These are phyloP conservation scores for Siderastrea siderea DNA, from an alignment of 92 coral and sea anemone genomes.

Conservation along the genomic window DNA sequence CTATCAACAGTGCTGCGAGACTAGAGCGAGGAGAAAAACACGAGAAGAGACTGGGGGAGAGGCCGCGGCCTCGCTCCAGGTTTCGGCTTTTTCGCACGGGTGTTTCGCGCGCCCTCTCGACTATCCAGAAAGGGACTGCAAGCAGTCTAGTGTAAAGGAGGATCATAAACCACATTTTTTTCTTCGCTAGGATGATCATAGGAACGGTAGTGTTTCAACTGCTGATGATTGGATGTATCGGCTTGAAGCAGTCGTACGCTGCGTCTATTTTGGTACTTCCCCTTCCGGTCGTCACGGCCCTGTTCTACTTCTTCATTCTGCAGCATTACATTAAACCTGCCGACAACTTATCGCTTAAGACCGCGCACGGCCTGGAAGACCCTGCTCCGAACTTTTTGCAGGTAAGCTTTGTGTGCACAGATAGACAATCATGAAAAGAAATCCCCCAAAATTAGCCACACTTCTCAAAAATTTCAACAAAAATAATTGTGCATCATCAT, in stretches of 20 bases:
- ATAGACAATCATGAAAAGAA: neutral
- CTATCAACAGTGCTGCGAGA: too few relatives aligned
- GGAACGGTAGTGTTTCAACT: constrained; percentile 84
- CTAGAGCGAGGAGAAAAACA: too few relatives aligned
- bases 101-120: too few relatives aligned
- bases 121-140: neutral
- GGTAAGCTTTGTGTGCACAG: constrained; percentile 37
- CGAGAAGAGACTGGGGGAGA: too few relatives aligned
- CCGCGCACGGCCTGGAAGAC: constrained; percentile 52
- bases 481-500: too few relatives aligned
- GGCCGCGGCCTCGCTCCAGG: too few relatives aligned
- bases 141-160: neutral
- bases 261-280: constrained; percentile 81
- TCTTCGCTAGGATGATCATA: constrained; percentile 78
- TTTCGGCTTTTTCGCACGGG: too few relatives aligned
- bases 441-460: neutral
- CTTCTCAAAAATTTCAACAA: neutral
- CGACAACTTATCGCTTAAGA: constrained; percentile 57
- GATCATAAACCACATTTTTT: neutral
- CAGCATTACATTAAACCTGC: constrained; percentile 71
- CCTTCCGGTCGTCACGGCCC: constrained; percentile 82
- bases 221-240: constrained; percentile 91
- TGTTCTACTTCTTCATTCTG: constrained; percentile 81
- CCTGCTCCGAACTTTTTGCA: constrained; percentile 71
- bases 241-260: constrained; percentile 75